A percentile compares a stretch with the other conserved stretches of the same genome.
Conservation (phyloP, 23 tunicate species). For the Corella eumyota region DNA sequence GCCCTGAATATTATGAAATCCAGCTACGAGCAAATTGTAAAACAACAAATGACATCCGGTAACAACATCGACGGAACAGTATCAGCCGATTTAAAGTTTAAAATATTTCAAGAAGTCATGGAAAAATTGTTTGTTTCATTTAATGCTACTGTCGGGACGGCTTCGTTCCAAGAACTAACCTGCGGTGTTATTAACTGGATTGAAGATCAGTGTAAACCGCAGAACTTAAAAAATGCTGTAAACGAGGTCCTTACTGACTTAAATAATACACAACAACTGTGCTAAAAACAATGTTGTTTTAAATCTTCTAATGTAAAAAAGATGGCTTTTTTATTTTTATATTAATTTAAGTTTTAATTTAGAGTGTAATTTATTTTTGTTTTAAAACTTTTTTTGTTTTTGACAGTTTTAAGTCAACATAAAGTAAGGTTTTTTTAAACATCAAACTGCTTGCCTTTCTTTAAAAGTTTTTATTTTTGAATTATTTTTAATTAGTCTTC, state of each 20-base stretch:
- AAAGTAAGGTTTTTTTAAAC: too few species aligned
- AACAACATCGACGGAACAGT: constrained; percentile 16
- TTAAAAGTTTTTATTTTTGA: too few species aligned
- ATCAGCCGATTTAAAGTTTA: constrained; percentile 59
- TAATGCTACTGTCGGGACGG: constrained; percentile 40
- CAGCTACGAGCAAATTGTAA: constrained; percentile 65
- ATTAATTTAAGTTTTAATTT: too few species aligned
- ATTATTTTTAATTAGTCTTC: too few species aligned
- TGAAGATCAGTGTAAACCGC: constrained; percentile 86
- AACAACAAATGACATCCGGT: constrained; percentile 33
- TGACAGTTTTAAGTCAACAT: too few species aligned
- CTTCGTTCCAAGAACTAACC: constrained; percentile 59
- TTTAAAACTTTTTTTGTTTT: too few species aligned
- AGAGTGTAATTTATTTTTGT: too few species aligned
- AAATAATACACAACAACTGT: too few species aligned
- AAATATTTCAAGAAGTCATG: constrained; percentile 65
- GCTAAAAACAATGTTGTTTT: too few species aligned
- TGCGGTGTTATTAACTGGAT: constrained; percentile 79
- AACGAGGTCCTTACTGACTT: constrained; percentile 1
- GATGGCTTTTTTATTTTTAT: too few species aligned
- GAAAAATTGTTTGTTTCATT: constrained; percentile 64
- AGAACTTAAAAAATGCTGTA: constrained; percentile 12
- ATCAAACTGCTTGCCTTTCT: too few species aligned
- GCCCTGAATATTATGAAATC: constrained; percentile 67
- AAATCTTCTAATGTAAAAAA: too few species aligned